These are phyloP conservation scores for Pachymerium ferrugineum DNA, from an alignment of 2,888 invertebrate species.

Conservation along the genomic window DNA sequence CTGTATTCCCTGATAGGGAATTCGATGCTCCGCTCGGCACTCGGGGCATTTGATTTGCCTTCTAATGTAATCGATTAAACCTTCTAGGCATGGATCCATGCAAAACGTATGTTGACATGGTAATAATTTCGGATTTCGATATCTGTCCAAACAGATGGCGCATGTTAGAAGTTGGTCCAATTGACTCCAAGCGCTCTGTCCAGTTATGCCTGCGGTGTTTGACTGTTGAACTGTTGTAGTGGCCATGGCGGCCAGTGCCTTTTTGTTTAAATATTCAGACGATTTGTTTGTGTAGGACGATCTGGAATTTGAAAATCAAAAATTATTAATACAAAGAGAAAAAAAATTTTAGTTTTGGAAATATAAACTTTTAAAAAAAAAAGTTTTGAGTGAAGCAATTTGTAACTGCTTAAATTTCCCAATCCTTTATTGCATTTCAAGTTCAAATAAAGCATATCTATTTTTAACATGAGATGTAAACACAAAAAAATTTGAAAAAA, in stretches of 20 bases:
- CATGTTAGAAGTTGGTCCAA: constrained; percentile 92
- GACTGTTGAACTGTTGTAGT: too few species aligned
- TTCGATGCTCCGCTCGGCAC: constrained; percentile 93
- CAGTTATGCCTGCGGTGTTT: constrained; percentile 31
- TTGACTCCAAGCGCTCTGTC: constrained; percentile 42
- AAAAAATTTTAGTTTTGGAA: neutral
- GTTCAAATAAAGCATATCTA: too few species aligned
- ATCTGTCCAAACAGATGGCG: constrained; percentile 96
- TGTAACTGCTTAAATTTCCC: constrained; percentile 10
- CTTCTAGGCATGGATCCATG: constrained; percentile 97
- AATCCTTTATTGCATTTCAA: neutral
- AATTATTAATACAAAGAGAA: neutral
- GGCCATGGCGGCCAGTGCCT: neutral
- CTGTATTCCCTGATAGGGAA: constrained; percentile 89
- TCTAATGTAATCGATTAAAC: constrained; percentile 88
- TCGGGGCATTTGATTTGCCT: constrained; percentile 97
- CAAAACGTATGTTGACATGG: constrained; percentile 99
- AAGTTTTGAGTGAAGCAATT: neutral
- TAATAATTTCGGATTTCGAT: constrained; percentile 92
- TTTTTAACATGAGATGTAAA: too few species aligned
- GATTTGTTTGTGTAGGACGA: neutral
- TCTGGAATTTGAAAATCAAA: too few species aligned
- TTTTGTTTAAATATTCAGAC: neutral
- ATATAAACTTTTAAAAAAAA: too few species aligned
- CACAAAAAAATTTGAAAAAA: too few species aligned